Evolutionary conservation across 2,113 vertebrate species (phyloP), one percentile per base, ranked within the genome.

Genomic region (Xiphophorus hellerii): DNA sequence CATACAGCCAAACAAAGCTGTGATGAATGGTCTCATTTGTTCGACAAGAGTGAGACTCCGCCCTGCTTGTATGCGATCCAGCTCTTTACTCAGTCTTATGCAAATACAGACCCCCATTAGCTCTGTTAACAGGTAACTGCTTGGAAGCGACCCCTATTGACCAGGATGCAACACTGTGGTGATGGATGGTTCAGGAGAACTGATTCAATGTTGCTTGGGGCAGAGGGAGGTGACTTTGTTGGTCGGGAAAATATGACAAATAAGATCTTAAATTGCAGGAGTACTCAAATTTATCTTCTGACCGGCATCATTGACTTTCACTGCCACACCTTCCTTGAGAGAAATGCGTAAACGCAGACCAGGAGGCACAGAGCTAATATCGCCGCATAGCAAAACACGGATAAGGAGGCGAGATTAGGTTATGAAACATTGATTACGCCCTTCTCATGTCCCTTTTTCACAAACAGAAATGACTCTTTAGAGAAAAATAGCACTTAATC

Each of bases 21-120:
- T 95, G 94, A 95, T 93, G 93, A 95, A 96, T 93, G 76, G 77
- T 93, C 93, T 94, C 90, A 93, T 95, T 95, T 95, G 92, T 94
- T 88, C 82, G 69, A 86, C 71, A 76, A 89, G 51, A 58, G 51
- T 83, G 82, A 83, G 76, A 83, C 82, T 74, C 85, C 84, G 62
- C 88, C 91, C 82, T 71, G 72, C 84, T 87, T 66, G 86, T 90
- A 86, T 78, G 66, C 71, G 60, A 76, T 64, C 76, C 75, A 77
- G 76, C 79, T 75, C 82, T 87, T 82, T 81, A 69, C 89, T 87
- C 77, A 62, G 80, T 39, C 80, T 83, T 86, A 88, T 90, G 89
- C 88, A 84, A 91, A 93, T 90, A 80, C 28, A 54, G 69, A 90
- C 83, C 87, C 84, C 88, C 84, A 89, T 91, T 90, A 90, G 80